phyloP scores from a whole-genome alignment of 2,113 vertebrate genomes.

The Callorhinus ursinus region DNA sequence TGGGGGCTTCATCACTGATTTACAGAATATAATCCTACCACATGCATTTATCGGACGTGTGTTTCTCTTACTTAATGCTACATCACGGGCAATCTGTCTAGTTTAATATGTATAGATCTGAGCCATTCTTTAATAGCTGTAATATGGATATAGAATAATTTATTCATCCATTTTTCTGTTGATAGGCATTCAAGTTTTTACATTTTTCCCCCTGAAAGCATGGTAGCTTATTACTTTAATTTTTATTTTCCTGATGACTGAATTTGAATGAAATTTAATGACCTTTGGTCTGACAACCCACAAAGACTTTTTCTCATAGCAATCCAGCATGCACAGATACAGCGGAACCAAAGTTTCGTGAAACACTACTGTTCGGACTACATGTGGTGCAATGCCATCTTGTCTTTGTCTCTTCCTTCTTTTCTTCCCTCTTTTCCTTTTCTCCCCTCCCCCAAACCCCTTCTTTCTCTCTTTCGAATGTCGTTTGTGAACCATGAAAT shows the following conservation, averaged over 20 bases:
- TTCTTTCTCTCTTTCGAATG: slow-evolving; percentile 15
- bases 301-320: slow-evolving; percentile 22
- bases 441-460: neutral
- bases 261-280: slow-evolving; percentile 45
- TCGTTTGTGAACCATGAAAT: neutral
- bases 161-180: neutral
- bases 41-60: neutral
- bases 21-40: neutral
- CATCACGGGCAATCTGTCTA: neutral
- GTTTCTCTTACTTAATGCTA: slow-evolving; percentile 25
- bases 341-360: slow-evolving; percentile 33
- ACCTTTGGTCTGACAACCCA: neutral
- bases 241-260: slow-evolving; percentile 52
- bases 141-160: slow-evolving; percentile 5
- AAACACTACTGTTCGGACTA: slow-evolving; percentile 30
- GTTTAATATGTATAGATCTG: neutral
- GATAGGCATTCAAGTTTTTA: slow-evolving; percentile 16
- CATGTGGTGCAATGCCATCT: neutral
- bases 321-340: neutral
- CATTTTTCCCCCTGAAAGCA: slow-evolving; percentile 15
- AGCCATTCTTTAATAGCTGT: slow-evolving; percentile 34
- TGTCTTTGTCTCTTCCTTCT: neutral
- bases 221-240: slow-evolving; percentile 46
- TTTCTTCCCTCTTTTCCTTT: neutral
- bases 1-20: neutral